Evolutionary conservation across 2,888 invertebrate species (phyloP), one percentile per base, ranked within the genome.

Genomic region (Ctena decussata): DNA sequence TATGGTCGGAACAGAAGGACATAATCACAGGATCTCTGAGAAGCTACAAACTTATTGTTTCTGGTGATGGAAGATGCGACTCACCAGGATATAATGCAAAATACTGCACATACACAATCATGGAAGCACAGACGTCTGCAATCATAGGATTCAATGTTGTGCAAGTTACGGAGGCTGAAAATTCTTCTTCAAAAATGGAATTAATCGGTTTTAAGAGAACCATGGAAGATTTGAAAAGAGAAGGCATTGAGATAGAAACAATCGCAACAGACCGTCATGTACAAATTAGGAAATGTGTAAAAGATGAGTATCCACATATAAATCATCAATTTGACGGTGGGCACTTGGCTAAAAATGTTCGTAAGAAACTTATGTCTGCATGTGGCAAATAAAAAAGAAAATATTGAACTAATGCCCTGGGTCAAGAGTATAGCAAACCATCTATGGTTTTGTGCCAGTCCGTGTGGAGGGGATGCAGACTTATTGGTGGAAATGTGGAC

Each of bases 221-320:
- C n/a, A n/a, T n/a, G n/a, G n/a, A n/a, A n/a, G n/a, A n/a, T n/a
- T n/a, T n/a, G n/a, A n/a, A n/a, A n/a, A n/a, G n/a, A n/a, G n/a
- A n/a, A 30, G 60, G 60, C 60, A 27, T 60, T 11, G 60, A 60
- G 60, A 60, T 60, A 60, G 60, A 27, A 30, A 27, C 60, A 27
- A 60, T 80, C 24, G 53, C 49, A 3, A 75, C 80, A 21, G 80
- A 80, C 39, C 65, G 80, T 6, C 80, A 80, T 70, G 41, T 39
- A 11, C 39, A 65, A 44, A 73, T 69, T 8, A 46, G 46, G 39
- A 80, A 80, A 60, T 44, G 32, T 57, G 35, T 80, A 65, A 73
- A 73, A 44, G 69, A 60, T 30, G 37, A 80, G 0, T 57, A 35
- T 11, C 72, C 49, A 32, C 32, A 53, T 11, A 72, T 79, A 21